Evolutionary conservation across 2,888 invertebrate genomes (phyloP).

Genomic region (Drosophila paramelanica): DNA sequence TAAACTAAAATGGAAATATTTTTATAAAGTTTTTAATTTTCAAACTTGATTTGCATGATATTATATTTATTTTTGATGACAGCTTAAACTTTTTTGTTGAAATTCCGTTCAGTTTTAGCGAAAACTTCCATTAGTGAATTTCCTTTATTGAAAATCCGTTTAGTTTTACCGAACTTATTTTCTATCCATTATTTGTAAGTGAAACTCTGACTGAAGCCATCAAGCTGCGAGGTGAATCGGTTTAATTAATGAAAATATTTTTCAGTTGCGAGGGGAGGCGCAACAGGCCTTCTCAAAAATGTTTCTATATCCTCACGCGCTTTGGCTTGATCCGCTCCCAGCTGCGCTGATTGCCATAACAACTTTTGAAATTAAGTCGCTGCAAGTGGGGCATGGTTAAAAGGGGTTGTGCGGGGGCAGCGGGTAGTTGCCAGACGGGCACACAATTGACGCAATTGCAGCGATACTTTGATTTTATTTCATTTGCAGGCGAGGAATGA

Average conservation of each 20-base stretch:
- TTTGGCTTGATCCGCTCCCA: constrained; percentile 24
- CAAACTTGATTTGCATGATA: too few species aligned
- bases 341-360: constrained; percentile 76
- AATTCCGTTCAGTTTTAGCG: too few species aligned
- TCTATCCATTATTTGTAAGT: not conserved
- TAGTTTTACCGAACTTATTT: too few species aligned
- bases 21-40: too few species aligned
- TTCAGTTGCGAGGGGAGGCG: not conserved
- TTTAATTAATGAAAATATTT: constrained; percentile 35
- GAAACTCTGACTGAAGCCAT: not conserved
- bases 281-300: constrained; percentile 40
- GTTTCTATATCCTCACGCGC: constrained; percentile 12
- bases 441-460: constrained; percentile 78
- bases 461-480: constrained; percentile 80
- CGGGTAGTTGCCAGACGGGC: constrained; percentile 24
- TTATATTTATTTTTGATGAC: too few species aligned
- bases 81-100: too few species aligned
- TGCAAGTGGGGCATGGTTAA: constrained; percentile 42
- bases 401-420: not conserved
- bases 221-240: constrained; percentile 2
- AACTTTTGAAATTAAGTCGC: constrained; percentile 78
- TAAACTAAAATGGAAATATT: not conserved
- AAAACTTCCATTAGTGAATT: too few species aligned
- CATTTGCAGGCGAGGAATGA: constrained; percentile 67
- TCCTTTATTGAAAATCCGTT: too few species aligned